Percentiles rank a stretch among this genome's conserved stretches.
Conservation (phyloP, 2,797 vertebrate genomes). For the Aselliscus stoliczkanus region DNA sequence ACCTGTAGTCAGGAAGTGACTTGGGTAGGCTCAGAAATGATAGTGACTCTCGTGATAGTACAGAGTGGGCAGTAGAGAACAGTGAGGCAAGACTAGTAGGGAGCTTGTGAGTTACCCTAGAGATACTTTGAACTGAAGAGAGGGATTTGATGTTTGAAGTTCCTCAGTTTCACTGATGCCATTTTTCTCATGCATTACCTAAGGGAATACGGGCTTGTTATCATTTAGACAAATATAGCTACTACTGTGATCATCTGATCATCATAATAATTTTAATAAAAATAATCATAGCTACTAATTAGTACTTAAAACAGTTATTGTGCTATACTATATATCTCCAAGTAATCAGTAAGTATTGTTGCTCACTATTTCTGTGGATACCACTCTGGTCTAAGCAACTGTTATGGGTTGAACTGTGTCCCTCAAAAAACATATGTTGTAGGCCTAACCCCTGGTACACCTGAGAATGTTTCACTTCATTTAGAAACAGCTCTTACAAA, state of each 20-base stretch:
- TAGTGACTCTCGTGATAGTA: no score
- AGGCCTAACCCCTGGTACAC: background rate
- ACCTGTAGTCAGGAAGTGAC: background rate
- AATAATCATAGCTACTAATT: background rate
- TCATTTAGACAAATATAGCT: background rate
- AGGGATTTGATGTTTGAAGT: background rate
- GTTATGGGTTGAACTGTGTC: background rate
- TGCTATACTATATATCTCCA: background rate
- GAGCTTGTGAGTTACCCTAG: background rate
- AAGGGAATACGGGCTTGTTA: background rate
- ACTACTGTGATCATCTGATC: background rate
- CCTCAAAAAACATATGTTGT: background rate
- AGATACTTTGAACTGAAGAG: background rate
- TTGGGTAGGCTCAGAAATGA: background rate
- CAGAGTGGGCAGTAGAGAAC: background rate
- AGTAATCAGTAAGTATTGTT: background rate
- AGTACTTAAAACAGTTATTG: background rate
- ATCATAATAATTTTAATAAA: slow-evolving; percentile 7
- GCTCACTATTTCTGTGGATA: background rate
- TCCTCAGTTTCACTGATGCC: background rate
- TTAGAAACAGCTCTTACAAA: background rate
- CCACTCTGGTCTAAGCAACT: background rate
- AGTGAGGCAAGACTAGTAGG: background rate
- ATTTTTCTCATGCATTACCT: background rate
- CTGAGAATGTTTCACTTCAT: background rate